Base-by-base conservation (phyloP, 1,140 invertebrate species). In the Elysia chlorotica region DNA sequence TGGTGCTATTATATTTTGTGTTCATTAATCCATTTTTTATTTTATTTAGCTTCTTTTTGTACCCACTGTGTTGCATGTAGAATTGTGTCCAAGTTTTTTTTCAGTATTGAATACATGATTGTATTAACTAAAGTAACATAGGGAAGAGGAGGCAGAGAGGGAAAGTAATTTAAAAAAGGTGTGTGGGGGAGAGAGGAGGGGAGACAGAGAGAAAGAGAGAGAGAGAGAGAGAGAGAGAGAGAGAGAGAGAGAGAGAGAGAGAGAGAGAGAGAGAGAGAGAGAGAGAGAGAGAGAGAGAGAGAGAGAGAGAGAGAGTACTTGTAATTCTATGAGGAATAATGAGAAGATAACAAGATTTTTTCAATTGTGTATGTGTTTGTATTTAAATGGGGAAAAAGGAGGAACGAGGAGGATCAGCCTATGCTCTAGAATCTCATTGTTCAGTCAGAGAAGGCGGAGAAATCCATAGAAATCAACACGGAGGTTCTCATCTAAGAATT, bases 381-480 rank as follows among this genome's bases (percentile, higher is more conserved):
- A 2, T n/a, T 5, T 30, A 41, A 10, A 10, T 4, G 31, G n/a
- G 53, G 28, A 4, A 48, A 48, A 56, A 23, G 28, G 53, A 23
- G 2, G n/a, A 25, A 23, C 19, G 28, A 82, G 81, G 78, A 81
- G 53, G 80, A 76, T 0, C 74, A 77, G 31, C 75, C 75, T 5
- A 73, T 82, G 17, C 76, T 82, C 71, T 71, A 82, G 68, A 78
- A n/a, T n/a, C n/a, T n/a, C n/a, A n/a, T n/a, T n/a, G n/a, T n/a
- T n/a, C n/a, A n/a, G n/a, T n/a, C n/a, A n/a, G n/a, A n/a, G n/a
- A n/a, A n/a, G n/a, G n/a, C n/a, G n/a, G n/a, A n/a, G n/a, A n/a
- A n/a, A n/a, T n/a, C n/a, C n/a, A n/a, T n/a, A n/a, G n/a, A n/a
- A n/a, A n/a, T n/a, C n/a, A n/a, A n/a, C n/a, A n/a, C n/a, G n/a